Base-by-base conservation (phyloP, 2,888 invertebrate genomes). In the Amorpha juglandis region DNA sequence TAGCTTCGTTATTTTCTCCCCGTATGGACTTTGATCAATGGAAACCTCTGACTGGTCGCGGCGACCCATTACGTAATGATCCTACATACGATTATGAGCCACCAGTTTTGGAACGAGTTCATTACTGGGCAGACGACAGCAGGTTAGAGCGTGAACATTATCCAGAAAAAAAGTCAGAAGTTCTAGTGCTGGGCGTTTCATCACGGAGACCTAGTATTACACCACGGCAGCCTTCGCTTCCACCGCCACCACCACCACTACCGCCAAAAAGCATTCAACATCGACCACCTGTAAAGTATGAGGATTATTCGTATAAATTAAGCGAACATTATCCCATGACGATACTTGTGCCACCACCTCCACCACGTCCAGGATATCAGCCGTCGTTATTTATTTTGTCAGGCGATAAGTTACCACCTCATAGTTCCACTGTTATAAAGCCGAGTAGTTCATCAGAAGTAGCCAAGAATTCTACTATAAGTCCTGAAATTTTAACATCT, bases 81-180 rank as follows among this genome's bases (percentile, higher is more conserved):
- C 97, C 97, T 9, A 97, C 97, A 0, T 97, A 96, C 82, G 97
- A 97, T 82, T 97, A 97, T 82, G 96, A 97, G 67, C 97, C 97
- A 0, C 97, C 97, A 0, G 96, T 96, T 2, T 86, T 97, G 50
- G 97, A 97, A 71, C 91, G 95, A 47, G 97, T 97, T 3, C 96
- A 96, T 75, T 97, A 97, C 80, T 97, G 97, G 97, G 95, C 96
- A 21, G 95, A 96, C 55, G 95, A 96, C 0, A 94, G 94, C 72
- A 94, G 95, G 74, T 89, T 94, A 0, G 95, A 95, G 70, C 78
- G 86, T 14, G 93, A 95, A 65, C 86, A 88, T 67, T 84, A 86
- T 69, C 92, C 90, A 14, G 93, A 94, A 71, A 95, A 95, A 78
- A 96, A 96, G 81, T 95, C 95, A 2, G 96, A 96, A 85, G 95